Percentiles rank a stretch among this genome's conserved stretches.
Evolutionary conservation across 2,113 vertebrate genomes (phyloP).

Genomic region (Gymnocephalus cernua): DNA sequence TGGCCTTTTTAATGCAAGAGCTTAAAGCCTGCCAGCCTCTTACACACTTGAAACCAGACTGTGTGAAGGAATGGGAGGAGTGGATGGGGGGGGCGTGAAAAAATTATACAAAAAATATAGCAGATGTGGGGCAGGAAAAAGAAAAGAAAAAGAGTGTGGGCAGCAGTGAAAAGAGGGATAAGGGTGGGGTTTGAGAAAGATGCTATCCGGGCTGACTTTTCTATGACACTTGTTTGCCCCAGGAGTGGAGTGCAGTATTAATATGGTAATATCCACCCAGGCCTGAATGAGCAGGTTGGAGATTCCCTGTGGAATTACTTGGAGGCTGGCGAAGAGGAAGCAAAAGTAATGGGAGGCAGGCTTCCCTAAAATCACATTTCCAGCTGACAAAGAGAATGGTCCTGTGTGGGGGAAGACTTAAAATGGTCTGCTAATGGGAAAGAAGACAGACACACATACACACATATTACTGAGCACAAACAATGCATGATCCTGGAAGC

Average conservation of each 20-base stretch:
- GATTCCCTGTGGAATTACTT: conserved; percentile 64
- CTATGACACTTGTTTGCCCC: conserved; percentile 70
- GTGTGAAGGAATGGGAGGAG: conserved; percentile 70
- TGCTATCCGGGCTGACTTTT: conserved; percentile 53
- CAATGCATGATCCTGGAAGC: conserved; percentile 23
- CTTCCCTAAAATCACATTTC: conserved; percentile 74
- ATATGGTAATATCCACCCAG: conserved; percentile 79
- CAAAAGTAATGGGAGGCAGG: conserved; percentile 68
- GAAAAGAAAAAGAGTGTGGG: conserved; percentile 20
- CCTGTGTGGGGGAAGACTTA: conserved; percentile 21
- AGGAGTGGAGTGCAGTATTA: conserved; percentile 72
- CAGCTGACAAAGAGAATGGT: conserved; percentile 58
- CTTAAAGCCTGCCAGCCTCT: conserved; percentile 74
- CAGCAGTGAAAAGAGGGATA: conserved; percentile 8
- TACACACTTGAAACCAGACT: conserved; percentile 76
- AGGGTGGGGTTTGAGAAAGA: conserved; percentile 49
- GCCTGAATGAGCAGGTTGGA: conserved; percentile 57
- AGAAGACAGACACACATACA: conserved; percentile 1
- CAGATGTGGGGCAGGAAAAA: conserved; percentile 48
- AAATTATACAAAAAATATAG: conserved; percentile 33
- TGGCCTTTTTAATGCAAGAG: conserved; percentile 82
- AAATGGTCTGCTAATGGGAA: conserved; percentile 61
- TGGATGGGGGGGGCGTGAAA: conserved; percentile 9
- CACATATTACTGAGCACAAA: conserved; percentile 21
- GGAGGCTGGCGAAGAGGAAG: conserved; percentile 55